phyloP scores from a whole-genome alignment of 1,140 invertebrate species.

The Formica exsecta region DNA sequence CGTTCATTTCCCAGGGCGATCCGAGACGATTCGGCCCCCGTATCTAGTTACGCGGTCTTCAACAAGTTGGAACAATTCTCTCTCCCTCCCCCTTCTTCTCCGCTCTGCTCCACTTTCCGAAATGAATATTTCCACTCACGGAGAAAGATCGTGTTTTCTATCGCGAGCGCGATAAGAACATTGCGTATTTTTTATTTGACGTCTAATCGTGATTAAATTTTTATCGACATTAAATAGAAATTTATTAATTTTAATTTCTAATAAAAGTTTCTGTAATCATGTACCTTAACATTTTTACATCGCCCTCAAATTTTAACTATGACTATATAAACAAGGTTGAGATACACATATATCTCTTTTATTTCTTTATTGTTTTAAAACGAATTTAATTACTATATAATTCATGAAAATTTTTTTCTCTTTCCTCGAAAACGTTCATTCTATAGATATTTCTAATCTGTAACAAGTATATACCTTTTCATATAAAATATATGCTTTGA shows the following conservation, averaged over 20 bases:
- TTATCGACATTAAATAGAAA: background rate
- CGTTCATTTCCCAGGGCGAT: constrained; percentile 72
- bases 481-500: background rate
- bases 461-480: background rate
- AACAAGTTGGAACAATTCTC: constrained; percentile 62
- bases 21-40: constrained; percentile 51
- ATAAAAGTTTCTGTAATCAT: background rate
- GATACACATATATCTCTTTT: background rate
- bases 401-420: too few relatives aligned
- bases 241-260: too few relatives aligned
- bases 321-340: background rate
- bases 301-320: background rate
- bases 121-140: constrained; percentile 63
- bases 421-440: background rate
- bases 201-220: background rate
- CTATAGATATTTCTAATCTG: background rate
- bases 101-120: background rate
- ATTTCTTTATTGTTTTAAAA: background rate
- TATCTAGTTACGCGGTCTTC: constrained; percentile 72
- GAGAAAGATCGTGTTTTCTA: background rate
- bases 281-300: background rate
- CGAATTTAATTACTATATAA: background rate
- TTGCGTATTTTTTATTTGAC: background rate
- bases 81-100: background rate
- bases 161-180: background rate